These are phyloP conservation scores for Rallus limicola DNA, from an alignment of 2,113 vertebrate species.

Conservation along the genomic window DNA sequence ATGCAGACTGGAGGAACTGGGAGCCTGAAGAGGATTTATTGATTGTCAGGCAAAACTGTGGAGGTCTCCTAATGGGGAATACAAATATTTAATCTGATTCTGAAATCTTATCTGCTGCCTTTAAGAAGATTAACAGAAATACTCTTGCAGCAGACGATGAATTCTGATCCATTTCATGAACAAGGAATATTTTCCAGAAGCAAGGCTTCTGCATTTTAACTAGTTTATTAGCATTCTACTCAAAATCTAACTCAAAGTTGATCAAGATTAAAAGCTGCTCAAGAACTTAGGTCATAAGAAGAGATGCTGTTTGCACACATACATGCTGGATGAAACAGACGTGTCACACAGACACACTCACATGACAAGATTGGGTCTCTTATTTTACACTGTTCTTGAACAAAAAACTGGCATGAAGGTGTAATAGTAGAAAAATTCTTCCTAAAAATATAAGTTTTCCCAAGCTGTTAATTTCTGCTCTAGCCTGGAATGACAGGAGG, in stretches of 20 bases:
- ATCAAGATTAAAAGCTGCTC: background rate
- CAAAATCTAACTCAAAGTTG: conserved; percentile 1
- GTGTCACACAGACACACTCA: background rate
- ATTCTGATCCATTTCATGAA: conserved; percentile 36
- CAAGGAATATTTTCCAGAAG: background rate
- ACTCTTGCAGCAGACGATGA: conserved; percentile 2
- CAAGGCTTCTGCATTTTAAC: background rate
- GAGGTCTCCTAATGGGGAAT: conserved; percentile 24
- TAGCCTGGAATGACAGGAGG: background rate
- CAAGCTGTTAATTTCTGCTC: background rate
- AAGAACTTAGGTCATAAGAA: background rate
- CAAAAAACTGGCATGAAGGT: background rate
- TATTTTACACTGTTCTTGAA: background rate
- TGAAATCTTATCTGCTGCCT: conserved; percentile 54
- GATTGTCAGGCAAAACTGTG: background rate
- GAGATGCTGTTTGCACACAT: background rate
- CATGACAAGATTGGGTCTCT: background rate
- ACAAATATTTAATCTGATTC: conserved; percentile 61
- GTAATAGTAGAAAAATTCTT: background rate
- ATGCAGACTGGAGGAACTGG: background rate
- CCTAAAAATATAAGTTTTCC: background rate
- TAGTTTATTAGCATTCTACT: background rate
- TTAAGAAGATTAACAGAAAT: conserved; percentile 54
- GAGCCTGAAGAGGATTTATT: conserved; percentile 12
- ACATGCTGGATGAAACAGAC: background rate